A percentile compares a stretch with the other conserved stretches of the same genome.
phyloP scores from a whole-genome alignment of 1,140 invertebrate species.

The Philaenus spumarius region DNA sequence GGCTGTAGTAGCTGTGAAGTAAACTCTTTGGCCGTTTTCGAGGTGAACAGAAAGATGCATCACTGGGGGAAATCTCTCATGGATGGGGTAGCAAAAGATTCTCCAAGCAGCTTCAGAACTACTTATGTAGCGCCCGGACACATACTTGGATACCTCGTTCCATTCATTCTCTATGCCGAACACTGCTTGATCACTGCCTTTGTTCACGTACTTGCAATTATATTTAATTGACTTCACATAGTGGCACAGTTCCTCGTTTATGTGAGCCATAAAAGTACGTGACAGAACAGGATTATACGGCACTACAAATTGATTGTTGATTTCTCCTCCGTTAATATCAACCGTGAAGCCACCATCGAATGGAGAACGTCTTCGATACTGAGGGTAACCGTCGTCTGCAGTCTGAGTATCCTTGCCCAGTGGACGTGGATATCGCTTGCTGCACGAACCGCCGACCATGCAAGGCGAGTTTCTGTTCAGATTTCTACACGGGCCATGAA shows the following conservation, averaged over 20 bases:
- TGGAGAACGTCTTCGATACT: no score
- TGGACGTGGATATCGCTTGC: no score
- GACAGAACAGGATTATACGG: slow-evolving; percentile 37
- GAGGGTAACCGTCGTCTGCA: no score
- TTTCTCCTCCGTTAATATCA: slow-evolving; percentile 7
- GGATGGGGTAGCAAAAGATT: slow-evolving; percentile 35
- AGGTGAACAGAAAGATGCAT: slow-evolving; percentile 36
- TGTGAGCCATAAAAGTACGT: slow-evolving; percentile 35
- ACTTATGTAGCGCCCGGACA: slow-evolving; percentile 40
- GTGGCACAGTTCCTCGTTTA: slow-evolving; percentile 39
- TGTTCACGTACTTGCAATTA: slow-evolving; percentile 41
- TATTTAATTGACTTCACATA: slow-evolving; percentile 36
- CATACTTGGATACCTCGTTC: slow-evolving; percentile 8
- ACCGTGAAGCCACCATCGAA: slow-evolving; percentile 3
- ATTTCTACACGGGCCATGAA: no score
- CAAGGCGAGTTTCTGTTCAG: no score
- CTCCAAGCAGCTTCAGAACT: slow-evolving; percentile 40
- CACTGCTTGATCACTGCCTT: slow-evolving; percentile 30
- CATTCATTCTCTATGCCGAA: neutral
- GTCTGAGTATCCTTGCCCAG: no score
- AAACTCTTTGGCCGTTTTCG: slow-evolving; percentile 33
- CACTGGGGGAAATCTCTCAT: slow-evolving; percentile 36
- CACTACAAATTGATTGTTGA: slow-evolving; percentile 39
- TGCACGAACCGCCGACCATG: no score
- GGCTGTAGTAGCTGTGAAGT: slow-evolving; percentile 25